Conservation (phyloP, 1,140 invertebrate genomes). For the Heliconius hewitsoni region DNA sequence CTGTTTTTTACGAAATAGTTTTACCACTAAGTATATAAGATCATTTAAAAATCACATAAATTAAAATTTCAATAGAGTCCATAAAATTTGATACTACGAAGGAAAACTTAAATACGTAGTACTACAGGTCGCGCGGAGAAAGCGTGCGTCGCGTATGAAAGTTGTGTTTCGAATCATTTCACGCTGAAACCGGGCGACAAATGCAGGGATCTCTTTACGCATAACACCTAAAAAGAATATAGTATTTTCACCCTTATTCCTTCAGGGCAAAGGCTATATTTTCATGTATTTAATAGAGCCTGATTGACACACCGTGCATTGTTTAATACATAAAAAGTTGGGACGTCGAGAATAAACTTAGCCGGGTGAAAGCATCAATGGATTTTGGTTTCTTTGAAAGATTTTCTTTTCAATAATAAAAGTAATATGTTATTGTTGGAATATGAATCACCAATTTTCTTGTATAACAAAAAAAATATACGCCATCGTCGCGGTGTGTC, state of each 20-base stretch:
- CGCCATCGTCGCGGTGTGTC: no score
- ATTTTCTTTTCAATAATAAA: neutral
- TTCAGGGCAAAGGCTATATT: neutral
- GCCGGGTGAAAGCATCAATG: slow-evolving; percentile 21
- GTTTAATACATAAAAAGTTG: slow-evolving; percentile 30
- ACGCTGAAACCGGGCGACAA: slow-evolving; percentile 39
- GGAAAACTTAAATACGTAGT: neutral
- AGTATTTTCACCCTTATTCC: neutral
- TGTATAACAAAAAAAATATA: no score
- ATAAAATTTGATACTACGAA: neutral
- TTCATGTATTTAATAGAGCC: neutral
- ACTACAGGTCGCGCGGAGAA: neutral
- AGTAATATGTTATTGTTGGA: neutral
- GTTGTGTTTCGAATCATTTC: slow-evolving; percentile 40
- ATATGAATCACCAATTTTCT: no score
- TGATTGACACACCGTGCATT: neutral
- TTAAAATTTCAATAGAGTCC: neutral
- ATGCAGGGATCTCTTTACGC: neutral
- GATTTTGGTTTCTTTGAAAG: slow-evolving; percentile 12
- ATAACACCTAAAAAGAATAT: neutral
- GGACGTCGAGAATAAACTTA: slow-evolving; percentile 20
- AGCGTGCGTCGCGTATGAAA: slow-evolving; percentile 41
- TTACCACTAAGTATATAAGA: neutral
- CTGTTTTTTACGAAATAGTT: neutral
- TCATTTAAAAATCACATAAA: neutral